A percentile compares a stretch with the other conserved stretches of the same genome.
These are phyloP conservation scores for Enteromius fasciolatus DNA, from an alignment of 2,797 vertebrate genomes.

Conservation along the genomic window DNA sequence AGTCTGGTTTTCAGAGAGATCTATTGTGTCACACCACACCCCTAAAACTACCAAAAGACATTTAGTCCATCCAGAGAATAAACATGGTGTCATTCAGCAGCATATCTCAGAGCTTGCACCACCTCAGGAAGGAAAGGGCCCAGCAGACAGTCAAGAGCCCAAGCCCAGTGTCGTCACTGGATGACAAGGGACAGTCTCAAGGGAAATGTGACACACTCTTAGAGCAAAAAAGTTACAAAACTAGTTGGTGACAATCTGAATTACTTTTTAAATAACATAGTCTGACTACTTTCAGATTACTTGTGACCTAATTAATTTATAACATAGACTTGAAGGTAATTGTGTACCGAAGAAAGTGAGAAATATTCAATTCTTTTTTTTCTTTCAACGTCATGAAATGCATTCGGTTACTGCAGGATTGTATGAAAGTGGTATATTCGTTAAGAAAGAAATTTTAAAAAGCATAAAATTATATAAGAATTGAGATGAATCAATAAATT, in stretches of 20 bases:
- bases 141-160: neutral
- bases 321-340: neutral
- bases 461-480: neutral
- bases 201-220: neutral
- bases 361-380: too few relatives aligned
- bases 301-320: neutral
- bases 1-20: slow-evolving; percentile 8
- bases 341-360: neutral
- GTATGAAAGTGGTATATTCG: neutral
- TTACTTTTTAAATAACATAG: neutral
- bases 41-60: neutral
- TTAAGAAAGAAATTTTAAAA: neutral
- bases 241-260: neutral
- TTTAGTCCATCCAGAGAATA: slow-evolving; percentile 36
- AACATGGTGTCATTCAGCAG: slow-evolving; percentile 57
- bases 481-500: neutral
- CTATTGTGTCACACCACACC: slow-evolving; percentile 36
- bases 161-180: slow-evolving; percentile 13
- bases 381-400: neutral
- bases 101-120: slow-evolving; percentile 40
- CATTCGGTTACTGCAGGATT: neutral
- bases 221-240: neutral
- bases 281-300: neutral
- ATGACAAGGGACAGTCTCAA: neutral
- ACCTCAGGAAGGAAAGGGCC: slow-evolving; percentile 54